These are phyloP conservation scores for Saguinus imperator DNA, from an alignment of 2,113 vertebrate genomes.

Conservation along the genomic window DNA sequence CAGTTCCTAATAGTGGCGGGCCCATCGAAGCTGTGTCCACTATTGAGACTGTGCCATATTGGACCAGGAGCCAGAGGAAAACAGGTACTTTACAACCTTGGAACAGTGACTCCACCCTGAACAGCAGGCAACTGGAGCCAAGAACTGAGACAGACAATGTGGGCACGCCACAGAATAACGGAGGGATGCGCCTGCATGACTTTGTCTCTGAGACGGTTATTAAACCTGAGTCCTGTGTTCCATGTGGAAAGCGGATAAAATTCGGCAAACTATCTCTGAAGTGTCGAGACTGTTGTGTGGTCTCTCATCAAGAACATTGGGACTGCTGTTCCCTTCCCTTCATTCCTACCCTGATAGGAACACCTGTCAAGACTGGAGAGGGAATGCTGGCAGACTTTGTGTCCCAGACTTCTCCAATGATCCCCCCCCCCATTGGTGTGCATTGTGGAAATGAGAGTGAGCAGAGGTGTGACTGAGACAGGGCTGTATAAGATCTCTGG, in stretches of 20 bases:
- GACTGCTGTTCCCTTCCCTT: slow-evolving; percentile 96
- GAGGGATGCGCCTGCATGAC: slow-evolving; percentile 90
- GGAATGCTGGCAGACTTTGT: slow-evolving; percentile 94
- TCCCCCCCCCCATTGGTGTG: slow-evolving; percentile 95
- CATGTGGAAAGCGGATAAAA: slow-evolving; percentile 96
- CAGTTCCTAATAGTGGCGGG: slow-evolving; percentile 91
- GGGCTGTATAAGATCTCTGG: slow-evolving; percentile 96
- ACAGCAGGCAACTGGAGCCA: slow-evolving; percentile 83
- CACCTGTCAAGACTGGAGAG: slow-evolving; percentile 93
- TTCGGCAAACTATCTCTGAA: slow-evolving; percentile 96
- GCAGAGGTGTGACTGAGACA: slow-evolving; percentile 93
- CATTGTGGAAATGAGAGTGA: slow-evolving; percentile 97
- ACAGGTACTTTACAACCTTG: slow-evolving; percentile 92
- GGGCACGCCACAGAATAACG: slow-evolving; percentile 88
- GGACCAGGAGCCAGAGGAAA: slow-evolving; percentile 89
- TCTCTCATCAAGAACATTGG: slow-evolving; percentile 93
- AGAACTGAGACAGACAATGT: slow-evolving; percentile 75
- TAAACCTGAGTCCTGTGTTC: slow-evolving; percentile 96
- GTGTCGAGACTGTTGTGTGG: slow-evolving; percentile 95
- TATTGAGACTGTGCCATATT: slow-evolving; percentile 92
- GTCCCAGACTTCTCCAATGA: slow-evolving; percentile 92
- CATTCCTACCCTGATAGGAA: slow-evolving; percentile 90
- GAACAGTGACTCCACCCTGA: slow-evolving; percentile 89
- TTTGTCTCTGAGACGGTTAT: slow-evolving; percentile 99
- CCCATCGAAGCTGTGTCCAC: slow-evolving; percentile 95